Evolutionary conservation across 2,113 vertebrate genomes (phyloP).

Genomic region (Leptobrachium ailaonicum): DNA sequence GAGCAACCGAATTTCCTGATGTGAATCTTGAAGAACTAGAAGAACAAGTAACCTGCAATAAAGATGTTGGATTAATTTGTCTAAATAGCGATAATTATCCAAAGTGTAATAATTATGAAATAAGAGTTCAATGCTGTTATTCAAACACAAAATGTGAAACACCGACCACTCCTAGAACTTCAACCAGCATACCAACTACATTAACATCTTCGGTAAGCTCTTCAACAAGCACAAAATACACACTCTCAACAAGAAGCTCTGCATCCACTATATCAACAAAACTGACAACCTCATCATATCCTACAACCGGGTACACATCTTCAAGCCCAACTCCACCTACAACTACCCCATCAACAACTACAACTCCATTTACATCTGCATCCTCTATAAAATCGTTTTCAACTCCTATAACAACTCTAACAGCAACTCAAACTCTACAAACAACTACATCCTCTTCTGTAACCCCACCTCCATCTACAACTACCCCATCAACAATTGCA

Average conservation of each 20-base stretch:
- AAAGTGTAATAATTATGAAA: slow-evolving; percentile 22
- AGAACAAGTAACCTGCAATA: slow-evolving; percentile 64
- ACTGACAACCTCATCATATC: not conserved
- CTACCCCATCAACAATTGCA: not conserved
- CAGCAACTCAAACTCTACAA: not conserved
- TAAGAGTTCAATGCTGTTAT: slow-evolving; percentile 27
- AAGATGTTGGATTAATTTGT: slow-evolving; percentile 59
- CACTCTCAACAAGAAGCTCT: not conserved
- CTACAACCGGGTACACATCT: not conserved
- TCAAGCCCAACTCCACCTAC: not conserved
- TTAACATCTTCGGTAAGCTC: not conserved
- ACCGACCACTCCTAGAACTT: not conserved
- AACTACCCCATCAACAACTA: not conserved
- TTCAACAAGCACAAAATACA: no score
- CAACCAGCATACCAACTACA: not conserved
- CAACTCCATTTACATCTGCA: not conserved
- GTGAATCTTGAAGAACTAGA: slow-evolving; percentile 51
- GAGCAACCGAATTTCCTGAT: slow-evolving; percentile 58
- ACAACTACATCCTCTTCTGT: not conserved
- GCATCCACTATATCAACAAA: not conserved
- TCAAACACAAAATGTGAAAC: not conserved
- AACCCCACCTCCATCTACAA: not conserved
- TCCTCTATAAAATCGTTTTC: not conserved
- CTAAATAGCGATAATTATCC: slow-evolving; percentile 53
- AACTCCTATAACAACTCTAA: not conserved